phyloP scores from a whole-genome alignment of 2,113 vertebrate genomes.

The Nematolebias whitei region DNA sequence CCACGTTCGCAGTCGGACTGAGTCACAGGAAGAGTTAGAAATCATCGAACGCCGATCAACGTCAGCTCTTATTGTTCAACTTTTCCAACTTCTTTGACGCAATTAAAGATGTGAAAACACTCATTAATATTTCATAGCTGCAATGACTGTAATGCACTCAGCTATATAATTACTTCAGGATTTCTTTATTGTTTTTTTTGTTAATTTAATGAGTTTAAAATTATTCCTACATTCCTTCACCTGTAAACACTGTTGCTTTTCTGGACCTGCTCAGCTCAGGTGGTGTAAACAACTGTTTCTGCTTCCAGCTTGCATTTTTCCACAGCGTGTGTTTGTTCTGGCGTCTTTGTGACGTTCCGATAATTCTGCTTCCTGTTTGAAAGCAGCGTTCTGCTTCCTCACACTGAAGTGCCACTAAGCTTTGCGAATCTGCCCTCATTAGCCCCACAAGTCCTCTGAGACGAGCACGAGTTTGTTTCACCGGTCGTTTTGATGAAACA shows the following conservation, averaged over 20 bases:
- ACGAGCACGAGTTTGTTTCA: not conserved
- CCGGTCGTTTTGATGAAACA: not conserved
- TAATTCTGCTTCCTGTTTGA: not conserved
- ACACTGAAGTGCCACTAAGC: no score
- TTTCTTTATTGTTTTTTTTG: not conserved
- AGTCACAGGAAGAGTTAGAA: constrained; percentile 8
- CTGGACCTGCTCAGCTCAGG: not conserved
- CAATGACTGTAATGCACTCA: not conserved
- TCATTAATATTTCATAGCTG: not conserved
- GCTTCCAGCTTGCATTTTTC: no score
- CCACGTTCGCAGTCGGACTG: not conserved
- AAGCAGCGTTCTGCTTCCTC: not conserved
- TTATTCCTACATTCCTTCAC: not conserved
- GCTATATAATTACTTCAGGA: not conserved
- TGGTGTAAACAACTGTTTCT: not conserved
- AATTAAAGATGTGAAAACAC: not conserved
- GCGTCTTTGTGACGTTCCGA: not conserved
- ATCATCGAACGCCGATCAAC: not conserved
- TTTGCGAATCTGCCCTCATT: not conserved
- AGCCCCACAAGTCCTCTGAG: not conserved
- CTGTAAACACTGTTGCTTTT: no score
- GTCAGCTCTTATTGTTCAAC: not conserved
- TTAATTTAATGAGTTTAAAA: not conserved
- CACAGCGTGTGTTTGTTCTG: not conserved
- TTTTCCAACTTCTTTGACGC: not conserved